Base-by-base conservation (phyloP, 2,888 invertebrate species). In the Tiliacea citrago region DNA sequence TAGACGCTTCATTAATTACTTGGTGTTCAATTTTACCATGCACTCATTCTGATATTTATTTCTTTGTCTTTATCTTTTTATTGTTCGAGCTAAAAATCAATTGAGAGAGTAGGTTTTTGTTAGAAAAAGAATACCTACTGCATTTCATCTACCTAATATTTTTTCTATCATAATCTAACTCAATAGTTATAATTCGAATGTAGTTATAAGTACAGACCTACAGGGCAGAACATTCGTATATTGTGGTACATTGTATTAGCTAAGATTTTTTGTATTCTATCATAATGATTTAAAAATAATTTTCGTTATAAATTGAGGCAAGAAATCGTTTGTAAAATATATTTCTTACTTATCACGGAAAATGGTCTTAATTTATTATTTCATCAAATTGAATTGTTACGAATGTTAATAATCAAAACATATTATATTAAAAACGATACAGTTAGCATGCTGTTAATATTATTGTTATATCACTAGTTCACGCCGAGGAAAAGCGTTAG, bases 371-470 rank as follows among this genome's bases (percentile, higher is more conserved):
- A 47, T 42, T 72, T n/a, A 77, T 57, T 35, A 35, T 78, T 24
- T 53, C 3, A 49, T 55, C 49, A 55, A 55, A 79, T 16, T 29
- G 9, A 29, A 39, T 80, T 53, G 35, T 73, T 57, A 68, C 7
- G 39, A 65, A 73, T 73, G 82, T 84, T 81, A 81, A 72, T 75
- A 66, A 53, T 65, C 12, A 39, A 55, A 35, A 51, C 58, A 24
- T 24, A 75, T 58, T 49, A 24, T 24, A 53, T 66, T 29, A 42
- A 49, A 66, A 71, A 62, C 16, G 61, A 57, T 51, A 84, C 81
- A 70, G 72, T 82, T 76, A 84, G 81, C 90, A 90, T 87, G 89
- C 89, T 86, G 81, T 87, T 88, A 87, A 85, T 87, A 73, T 76
- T 81, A 74, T 73, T 81, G 70, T 77, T 79, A 69, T 62, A 55